Evolutionary conservation across 2,797 vertebrate species (phyloP).

Genomic region (Picus viridis): DNA sequence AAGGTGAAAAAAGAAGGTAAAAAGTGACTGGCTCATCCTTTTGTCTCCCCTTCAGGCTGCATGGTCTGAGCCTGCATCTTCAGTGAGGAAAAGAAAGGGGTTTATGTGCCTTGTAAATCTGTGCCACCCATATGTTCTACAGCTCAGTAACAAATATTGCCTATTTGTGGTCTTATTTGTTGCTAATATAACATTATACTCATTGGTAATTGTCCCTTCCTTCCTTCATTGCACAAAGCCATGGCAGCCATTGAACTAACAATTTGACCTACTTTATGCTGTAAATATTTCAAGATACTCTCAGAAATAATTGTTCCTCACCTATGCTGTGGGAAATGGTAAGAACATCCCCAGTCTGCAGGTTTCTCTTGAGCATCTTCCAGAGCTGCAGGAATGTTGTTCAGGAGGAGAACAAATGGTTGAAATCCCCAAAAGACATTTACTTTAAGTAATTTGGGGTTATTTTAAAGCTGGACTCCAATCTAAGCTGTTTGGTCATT

Average conservation of each 20-base stretch:
- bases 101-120: not conserved
- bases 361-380: fast-evolving
- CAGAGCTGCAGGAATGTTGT: not conserved
- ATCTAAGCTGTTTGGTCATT: not conserved
- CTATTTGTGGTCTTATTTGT: not conserved
- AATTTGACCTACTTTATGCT: fast-evolving
- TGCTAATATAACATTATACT: not conserved
- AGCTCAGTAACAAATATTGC: not conserved
- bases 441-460: not conserved
- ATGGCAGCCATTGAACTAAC: not conserved
- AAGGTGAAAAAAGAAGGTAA: not conserved
- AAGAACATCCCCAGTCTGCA: not conserved
- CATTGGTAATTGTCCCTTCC: not conserved
- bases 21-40: not conserved
- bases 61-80: not conserved
- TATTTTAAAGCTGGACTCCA: not conserved
- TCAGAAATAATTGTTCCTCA: not conserved
- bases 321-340: not conserved
- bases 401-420: not conserved
- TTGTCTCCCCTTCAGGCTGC: too few relatives aligned
- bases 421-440: not conserved
- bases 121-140: not conserved
- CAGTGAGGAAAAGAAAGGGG: not conserved
- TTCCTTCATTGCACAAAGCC: not conserved
- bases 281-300: not conserved